phyloP scores from a whole-genome alignment of 1,140 invertebrate genomes.

The Caenorhabditis brenneri region DNA sequence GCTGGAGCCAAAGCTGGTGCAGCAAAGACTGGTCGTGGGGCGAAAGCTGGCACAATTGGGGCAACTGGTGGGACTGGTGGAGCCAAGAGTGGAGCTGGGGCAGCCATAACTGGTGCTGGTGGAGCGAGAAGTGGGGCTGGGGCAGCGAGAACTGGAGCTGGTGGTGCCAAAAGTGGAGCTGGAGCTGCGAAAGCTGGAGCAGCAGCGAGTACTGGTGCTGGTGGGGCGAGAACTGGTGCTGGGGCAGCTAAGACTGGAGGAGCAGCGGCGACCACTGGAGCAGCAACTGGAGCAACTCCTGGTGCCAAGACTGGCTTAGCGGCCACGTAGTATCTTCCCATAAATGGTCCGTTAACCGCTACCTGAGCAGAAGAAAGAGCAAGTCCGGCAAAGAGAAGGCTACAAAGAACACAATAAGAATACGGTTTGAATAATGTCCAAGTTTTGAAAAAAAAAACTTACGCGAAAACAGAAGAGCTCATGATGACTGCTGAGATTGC shows the following conservation, averaged over 20 bases:
- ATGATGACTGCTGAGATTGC: slow-evolving; percentile 3
- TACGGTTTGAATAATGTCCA: background rate
- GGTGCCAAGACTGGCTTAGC: slow-evolving; percentile 44
- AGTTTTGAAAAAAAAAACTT: background rate
- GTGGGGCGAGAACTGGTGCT: background rate
- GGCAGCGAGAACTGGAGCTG: slow-evolving; percentile 41
- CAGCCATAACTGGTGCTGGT: slow-evolving; percentile 30
- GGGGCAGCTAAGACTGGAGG: slow-evolving; percentile 27
- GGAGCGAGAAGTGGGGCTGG: slow-evolving; percentile 32
- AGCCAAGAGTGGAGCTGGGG: background rate
- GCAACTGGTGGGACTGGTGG: slow-evolving; percentile 46
- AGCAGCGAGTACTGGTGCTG: slow-evolving; percentile 16
- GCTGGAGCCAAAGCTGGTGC: slow-evolving; percentile 41
- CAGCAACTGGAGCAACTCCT: slow-evolving; percentile 42
- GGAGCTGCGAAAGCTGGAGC: slow-evolving; percentile 48
- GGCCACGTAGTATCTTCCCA: slow-evolving; percentile 45
- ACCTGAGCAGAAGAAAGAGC: slow-evolving; percentile 12
- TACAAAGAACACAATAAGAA: background rate
- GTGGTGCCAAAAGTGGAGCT: slow-evolving; percentile 10
- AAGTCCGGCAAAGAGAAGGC: slow-evolving; percentile 34
- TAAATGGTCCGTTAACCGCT: slow-evolving; percentile 45
- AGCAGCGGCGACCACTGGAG: slow-evolving; percentile 34
- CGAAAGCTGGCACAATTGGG: slow-evolving; percentile 23
- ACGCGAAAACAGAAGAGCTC: slow-evolving; percentile 23
- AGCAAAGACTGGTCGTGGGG: slow-evolving; percentile 46